Evolutionary conservation across 2,888 invertebrate species (phyloP), one percentile per base, ranked within the genome.

Genomic region (Diabrotica balteata): DNA sequence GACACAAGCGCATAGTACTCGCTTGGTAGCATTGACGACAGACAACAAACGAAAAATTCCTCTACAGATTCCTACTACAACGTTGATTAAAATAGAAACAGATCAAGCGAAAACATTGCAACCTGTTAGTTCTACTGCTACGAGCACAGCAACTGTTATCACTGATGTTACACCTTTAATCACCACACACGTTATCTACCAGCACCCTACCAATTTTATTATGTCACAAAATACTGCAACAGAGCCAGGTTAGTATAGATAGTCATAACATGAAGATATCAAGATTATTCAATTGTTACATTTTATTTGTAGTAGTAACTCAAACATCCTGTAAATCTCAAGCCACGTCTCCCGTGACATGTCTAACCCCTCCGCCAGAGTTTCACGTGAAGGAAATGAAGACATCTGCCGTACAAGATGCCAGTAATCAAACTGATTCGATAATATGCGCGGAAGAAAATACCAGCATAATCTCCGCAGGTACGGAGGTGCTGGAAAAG

Each of bases 401-500:
- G 68, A 84, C 84, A 2, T 73, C 74, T 10, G 62, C 70, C 8
- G 92, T 92, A n/a, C 93, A 89, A 80, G 93, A 94, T 78, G 93
- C 93, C 0, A 92, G 92, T 61, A 94, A 93, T 79, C 94, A 94
- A 84, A 94, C 94, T 0, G 93, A 94, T 77, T 90, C 91, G 22
- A 89, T 91, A 0, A 84, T 87, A 3, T 88, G 89, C 76, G 91
- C 90, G 75, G 91, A 91, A 64, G 91, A 91, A 72, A 91, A 86
- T 66, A 67, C 69, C 8, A 73, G 73, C 46, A 70, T 72, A 4
- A 66, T 74, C 8, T 49, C 63, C 6, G 32, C 32, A 32, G 32
- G 32, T 32, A 32, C 32, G 32, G 75, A 75, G 51, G 70, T 72
- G 7, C 72, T 61, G 50, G 75, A 73, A 17, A 67, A 63, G 69